Conservation (phyloP, 2,797 vertebrate species). For the Myotis planiceps region DNA sequence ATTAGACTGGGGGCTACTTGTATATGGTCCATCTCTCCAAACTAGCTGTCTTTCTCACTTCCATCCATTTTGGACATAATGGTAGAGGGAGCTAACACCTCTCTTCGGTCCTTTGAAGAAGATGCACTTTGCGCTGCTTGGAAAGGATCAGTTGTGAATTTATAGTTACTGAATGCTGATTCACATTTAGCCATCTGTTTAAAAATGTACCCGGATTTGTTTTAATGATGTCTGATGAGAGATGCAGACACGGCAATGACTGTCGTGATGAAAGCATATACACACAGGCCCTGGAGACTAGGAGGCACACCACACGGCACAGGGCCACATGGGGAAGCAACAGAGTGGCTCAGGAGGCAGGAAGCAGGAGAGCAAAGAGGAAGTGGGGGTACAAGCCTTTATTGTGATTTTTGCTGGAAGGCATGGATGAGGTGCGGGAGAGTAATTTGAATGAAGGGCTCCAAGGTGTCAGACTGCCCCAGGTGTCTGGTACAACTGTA, state of each 20-base stretch:
- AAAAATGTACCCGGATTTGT: neutral
- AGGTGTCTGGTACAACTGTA: neutral
- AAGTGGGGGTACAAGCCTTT: neutral
- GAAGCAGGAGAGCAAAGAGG: neutral
- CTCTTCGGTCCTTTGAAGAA: conserved; percentile 16
- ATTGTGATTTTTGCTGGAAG: neutral
- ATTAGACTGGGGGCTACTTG: neutral
- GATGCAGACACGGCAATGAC: neutral
- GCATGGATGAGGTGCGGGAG: neutral
- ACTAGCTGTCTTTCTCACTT: neutral
- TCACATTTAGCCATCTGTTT: conserved; percentile 54
- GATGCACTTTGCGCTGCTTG: conserved; percentile 37
- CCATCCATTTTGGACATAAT: neutral
- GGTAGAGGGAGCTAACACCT: neutral
- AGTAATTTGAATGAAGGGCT: neutral
- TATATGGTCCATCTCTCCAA: neutral
- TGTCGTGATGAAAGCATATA: neutral
- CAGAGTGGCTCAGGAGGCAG: neutral
- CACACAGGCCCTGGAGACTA: neutral
- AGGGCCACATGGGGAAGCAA: neutral
- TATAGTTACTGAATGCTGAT: conserved; percentile 1
- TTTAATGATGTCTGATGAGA: conserved; percentile 1
- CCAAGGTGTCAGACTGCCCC: neutral
- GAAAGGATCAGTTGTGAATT: conserved; percentile 15
- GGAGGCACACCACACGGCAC: neutral